phyloP scores from a whole-genome alignment of 2,888 invertebrate species.

The Macropis europaea region DNA sequence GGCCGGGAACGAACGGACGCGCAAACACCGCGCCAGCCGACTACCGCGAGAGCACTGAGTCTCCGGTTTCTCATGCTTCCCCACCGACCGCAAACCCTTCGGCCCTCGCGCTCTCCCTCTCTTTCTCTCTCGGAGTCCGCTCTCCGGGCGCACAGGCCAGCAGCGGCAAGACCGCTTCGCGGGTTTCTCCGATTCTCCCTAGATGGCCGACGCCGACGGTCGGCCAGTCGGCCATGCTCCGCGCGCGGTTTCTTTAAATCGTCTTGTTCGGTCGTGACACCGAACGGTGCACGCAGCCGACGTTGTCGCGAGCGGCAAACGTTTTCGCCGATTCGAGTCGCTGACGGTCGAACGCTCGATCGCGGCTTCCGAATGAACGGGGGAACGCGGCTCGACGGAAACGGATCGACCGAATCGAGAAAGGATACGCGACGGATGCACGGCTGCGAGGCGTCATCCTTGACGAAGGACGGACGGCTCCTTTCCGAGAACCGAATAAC shows the following conservation, averaged over 20 bases:
- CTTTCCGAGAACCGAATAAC: not conserved
- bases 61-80: slow-evolving; percentile 11
- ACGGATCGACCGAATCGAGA: no score
- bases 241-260: slow-evolving; percentile 7
- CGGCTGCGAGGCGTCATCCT: no score
- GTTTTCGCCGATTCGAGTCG: no score
- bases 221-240: no score
- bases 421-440: no score
- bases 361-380: no score
- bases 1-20: not conserved
- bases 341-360: no score
- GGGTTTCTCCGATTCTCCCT: slow-evolving; percentile 5
- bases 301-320: no score
- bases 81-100: not conserved
- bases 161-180: slow-evolving; percentile 10
- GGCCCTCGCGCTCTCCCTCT: not conserved
- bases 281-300: not conserved
- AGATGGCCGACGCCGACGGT: slow-evolving; percentile 28
- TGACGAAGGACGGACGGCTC: slow-evolving; percentile 24
- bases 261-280: not conserved
- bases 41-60: slow-evolving; percentile 26
- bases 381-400: no score
- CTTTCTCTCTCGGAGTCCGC: not conserved
- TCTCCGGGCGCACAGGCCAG: not conserved
- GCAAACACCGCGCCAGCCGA: not conserved